Evolutionary conservation across 2,113 vertebrate genomes (phyloP), one percentile per base, ranked within the genome.

Genomic region (Gasterosteus aculeatus): DNA sequence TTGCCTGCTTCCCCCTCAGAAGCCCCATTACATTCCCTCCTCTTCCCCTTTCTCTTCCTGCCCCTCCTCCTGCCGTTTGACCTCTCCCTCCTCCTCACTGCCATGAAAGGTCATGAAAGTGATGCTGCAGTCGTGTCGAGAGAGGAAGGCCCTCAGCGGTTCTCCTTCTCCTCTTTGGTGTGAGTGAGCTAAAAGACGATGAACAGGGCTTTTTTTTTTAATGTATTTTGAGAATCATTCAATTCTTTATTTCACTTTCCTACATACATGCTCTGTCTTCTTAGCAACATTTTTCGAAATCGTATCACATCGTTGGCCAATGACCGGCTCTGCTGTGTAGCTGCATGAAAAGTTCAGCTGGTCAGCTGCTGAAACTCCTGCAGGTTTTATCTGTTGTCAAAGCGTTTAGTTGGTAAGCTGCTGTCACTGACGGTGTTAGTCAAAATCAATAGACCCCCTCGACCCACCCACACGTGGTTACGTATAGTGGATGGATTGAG

Each of bases 1-100:
- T 83, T 90, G 90, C 88, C 85, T 85, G 68, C 62, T 75, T 69
- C 69, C 62, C 59, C 35, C 63, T 60, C 51, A 69, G 42, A 65
- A 31, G 72, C 67, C 46, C 53, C 64, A 10, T 77, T 53, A 33
- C 59, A 49, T 56, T 35, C 75, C 54, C 41, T 51, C 54, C 41
- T 42, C 56, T 41, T 70, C 33, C 69, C 62, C 69, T 51, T 73
- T 63, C 58, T 75, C 39, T 29, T 75, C 59, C 65, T 15, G 46
- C 66, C 39, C 42, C 60, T 54, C 42, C 77, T 70, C 19, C 62
- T 47, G 47, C 75, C 33, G 63, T 46, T 47, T 79, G 56, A 78
- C 78, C 80, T 71, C 74, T 42, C 64, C 58, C 42, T 73, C 49
- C 77, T 76, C 72, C 68, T 82, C 49, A n/a, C 9, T 5, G 35